Evolutionary conservation across 1,140 invertebrate genomes (phyloP), one percentile per base, ranked within the genome.

Genomic region (Helicoverpa zea): DNA sequence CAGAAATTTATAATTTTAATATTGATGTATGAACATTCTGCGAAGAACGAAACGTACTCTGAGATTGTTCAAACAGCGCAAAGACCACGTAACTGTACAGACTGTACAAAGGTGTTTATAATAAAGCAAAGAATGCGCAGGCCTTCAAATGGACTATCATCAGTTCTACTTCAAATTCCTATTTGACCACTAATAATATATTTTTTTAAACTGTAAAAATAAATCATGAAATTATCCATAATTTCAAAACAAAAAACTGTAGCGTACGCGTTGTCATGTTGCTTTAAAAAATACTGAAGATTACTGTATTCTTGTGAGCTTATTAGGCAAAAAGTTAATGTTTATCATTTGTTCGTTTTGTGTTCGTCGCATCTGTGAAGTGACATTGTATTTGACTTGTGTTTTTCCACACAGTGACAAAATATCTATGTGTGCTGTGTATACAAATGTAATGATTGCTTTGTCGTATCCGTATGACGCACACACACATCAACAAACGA

Each of bases 401-500:
- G 18, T 58, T 80, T 74, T 70, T 79, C 23, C 77, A 81, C 81
- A 81, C 81, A 66, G 73, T 79, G 61, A 73, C 51, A 80, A 49
- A n/a, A 43, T 47, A 12, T 75, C 12, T 29, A 61, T 51, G 73
- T 75, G 73, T 75, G 73, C 7, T 61, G 29, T 29, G 73, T 61
- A 61, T 61, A 75, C 54, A 49, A 49, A 66, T 35, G 43, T 4
- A 56, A 56, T 66, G 14, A 51, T 12, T 54, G 64, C 61, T 64
- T 59, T 56, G 54, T 79, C 54, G 63, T 77, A 77, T 83, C 70
- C 54, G 63, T 77, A 77, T 83, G 85, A 88, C 86, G 68, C 81
- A 92, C 87, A 86, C 84, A 85, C 82, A 75, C 82, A 87, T 84
- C 81, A 52, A 84, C 79, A 77, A 82, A 83, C 79, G 83, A 86